Percentiles rank a stretch among this genome's conserved stretches.
Evolutionary conservation across 2,113 vertebrate species (phyloP).

Genomic region (Cyprinodon brontotheroides): DNA sequence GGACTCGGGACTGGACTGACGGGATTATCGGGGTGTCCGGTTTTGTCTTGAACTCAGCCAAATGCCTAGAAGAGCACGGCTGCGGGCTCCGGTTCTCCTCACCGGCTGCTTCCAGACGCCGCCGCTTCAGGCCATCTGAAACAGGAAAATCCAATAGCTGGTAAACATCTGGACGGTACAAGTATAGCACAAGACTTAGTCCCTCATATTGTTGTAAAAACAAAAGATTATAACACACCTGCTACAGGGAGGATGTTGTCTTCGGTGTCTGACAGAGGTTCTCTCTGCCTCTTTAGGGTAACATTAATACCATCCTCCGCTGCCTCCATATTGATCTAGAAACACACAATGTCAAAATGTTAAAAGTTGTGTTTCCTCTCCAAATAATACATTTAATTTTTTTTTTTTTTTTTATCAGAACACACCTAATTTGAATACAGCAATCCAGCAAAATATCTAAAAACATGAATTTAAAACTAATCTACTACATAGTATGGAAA

Average conservation of each 20-base stretch:
- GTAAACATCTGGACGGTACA: not conserved
- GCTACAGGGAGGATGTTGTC: slow-evolving; percentile 52
- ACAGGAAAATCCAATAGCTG: not conserved
- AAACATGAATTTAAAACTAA: no score
- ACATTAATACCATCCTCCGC: slow-evolving; percentile 17
- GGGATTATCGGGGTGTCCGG: slow-evolving; percentile 73
- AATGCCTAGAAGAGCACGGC: slow-evolving; percentile 12
- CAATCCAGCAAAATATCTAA: no score
- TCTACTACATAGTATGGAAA: no score
- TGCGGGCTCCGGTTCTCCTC: slow-evolving; percentile 68
- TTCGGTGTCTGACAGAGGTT: slow-evolving; percentile 71
- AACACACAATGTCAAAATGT: not conserved
- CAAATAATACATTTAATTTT: not conserved
- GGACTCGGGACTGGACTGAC: slow-evolving; percentile 68
- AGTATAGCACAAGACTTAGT: not conserved
- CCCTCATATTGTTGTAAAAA: not conserved
- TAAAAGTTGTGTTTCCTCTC: not conserved
- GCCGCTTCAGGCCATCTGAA: slow-evolving; percentile 70
- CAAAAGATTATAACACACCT: slow-evolving; percentile 51
- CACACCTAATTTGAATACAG: not conserved
- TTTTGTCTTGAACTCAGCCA: slow-evolving; percentile 56
- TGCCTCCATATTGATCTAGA: slow-evolving; percentile 48
- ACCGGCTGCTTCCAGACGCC: slow-evolving; percentile 60
- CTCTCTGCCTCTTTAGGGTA: slow-evolving; percentile 69
- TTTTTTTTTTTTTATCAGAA: not conserved